Base-by-base conservation (phyloP, 2,888 invertebrate species). In the Caprella mutica region DNA sequence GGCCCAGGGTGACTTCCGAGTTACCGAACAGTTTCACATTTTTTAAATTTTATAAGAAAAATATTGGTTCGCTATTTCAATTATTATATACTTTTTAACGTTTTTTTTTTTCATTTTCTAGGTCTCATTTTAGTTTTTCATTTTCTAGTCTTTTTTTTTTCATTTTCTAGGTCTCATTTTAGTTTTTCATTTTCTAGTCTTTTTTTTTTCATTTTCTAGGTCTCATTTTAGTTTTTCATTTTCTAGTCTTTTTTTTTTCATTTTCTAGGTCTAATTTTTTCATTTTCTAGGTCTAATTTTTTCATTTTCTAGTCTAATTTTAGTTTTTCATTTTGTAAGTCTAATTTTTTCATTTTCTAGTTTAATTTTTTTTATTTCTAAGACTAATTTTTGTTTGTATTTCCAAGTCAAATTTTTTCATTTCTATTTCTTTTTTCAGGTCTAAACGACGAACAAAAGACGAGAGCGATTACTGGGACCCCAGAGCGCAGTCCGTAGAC, bases 381-480 rank as follows among this genome's bases (percentile, higher is more conserved):
- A 8, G 6, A 8, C 8, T 12, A 40, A n/a, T 12, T 17, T 40
- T 40, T 40, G 33, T 14, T 33, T 14, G 14, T 33, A 24, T 40
- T 40, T 40, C 12, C 19, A n/a, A 12, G 8, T 8, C 19, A n/a
- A 8, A 8, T n/a, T 40, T 40, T 17, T 40, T 8, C 17, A 17
- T 40, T 40, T 40, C 8, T 12, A n/a, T 17, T 8, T 8, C 8
- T 12, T 14, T 12, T 12, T 17, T 40, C 17, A 14, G 33, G 9
- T 33, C 33, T 30, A 44, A 33, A 9, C 38, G 43, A 23, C 27
- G 55, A 21, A 55, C 33, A 38, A 38, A 53, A 26, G 59, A 59
- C 14, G 56, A 59, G 42, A 44, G 56, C 23, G 59, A 59, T 33
- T 59, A 59, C 42, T 56, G 56, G 59, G 56, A 56, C n/a, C 52